Percentiles rank a stretch among this genome's conserved stretches.
Conservation (phyloP, 2,797 vertebrate species). For the Cygnus olor region DNA sequence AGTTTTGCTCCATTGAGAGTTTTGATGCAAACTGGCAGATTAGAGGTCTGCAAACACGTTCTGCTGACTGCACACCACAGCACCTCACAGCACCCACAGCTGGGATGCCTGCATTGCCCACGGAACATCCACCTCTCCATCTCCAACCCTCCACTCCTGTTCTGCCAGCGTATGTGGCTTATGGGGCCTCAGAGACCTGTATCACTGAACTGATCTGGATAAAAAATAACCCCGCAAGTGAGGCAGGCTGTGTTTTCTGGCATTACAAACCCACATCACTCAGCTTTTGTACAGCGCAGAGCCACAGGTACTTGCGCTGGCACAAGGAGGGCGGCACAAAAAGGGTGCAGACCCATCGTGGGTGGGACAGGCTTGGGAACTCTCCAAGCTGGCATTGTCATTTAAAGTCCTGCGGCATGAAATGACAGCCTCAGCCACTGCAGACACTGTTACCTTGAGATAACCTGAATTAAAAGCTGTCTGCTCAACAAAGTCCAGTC, state of each 20-base stretch:
- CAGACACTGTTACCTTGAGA: neutral
- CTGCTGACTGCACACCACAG: neutral
- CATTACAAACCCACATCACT: neutral
- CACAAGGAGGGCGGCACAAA: neutral
- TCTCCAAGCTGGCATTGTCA: neutral
- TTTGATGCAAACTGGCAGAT: conserved; percentile 45
- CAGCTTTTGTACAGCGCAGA: neutral
- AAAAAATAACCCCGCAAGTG: neutral
- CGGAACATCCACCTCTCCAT: neutral
- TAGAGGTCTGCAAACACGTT: neutral
- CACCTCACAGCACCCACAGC: neutral
- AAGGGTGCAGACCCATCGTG: neutral
- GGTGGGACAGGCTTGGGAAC: neutral
- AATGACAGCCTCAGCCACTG: neutral
- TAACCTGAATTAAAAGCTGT: neutral
- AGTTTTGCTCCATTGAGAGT: conserved; percentile 4
- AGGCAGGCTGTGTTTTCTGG: neutral
- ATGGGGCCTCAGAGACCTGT: neutral
- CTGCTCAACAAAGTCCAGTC: neutral
- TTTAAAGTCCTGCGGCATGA: neutral
- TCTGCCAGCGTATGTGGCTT: neutral
- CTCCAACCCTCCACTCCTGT: neutral
- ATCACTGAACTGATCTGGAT: neutral
- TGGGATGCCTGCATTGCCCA: fast-evolving
- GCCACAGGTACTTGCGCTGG: neutral